Evolutionary conservation across 2,888 invertebrate genomes (phyloP), one percentile per base, ranked within the genome.

Genomic region (Emmelina monodactyla): DNA sequence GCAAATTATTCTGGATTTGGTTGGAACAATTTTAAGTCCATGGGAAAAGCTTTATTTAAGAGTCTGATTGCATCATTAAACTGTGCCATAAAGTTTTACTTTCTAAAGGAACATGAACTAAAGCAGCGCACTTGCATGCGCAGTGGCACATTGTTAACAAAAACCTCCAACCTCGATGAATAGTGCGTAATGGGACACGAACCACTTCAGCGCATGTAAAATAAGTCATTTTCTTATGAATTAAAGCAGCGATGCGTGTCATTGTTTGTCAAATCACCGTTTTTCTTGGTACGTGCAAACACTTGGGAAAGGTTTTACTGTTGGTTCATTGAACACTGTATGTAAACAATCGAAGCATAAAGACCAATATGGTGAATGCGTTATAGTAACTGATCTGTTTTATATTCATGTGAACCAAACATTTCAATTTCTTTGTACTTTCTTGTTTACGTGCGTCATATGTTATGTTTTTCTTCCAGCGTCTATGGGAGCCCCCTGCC

Each of bases 401-500:
- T 19, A 22, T 14, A n/a, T n/a, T n/a, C n/a, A n/a, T n/a, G n/a
- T n/a, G n/a, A n/a, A n/a, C n/a, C n/a, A n/a, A n/a, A n/a, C n/a
- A n/a, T n/a, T n/a, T n/a, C n/a, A n/a, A n/a, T n/a, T n/a, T n/a
- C n/a, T n/a, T n/a, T n/a, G n/a, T n/a, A n/a, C n/a, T n/a, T n/a
- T n/a, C n/a, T n/a, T n/a, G n/a, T n/a, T n/a, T n/a, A n/a, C n/a
- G n/a, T n/a, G n/a, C n/a, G n/a, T n/a, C n/a, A n/a, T n/a, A n/a
- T n/a, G n/a, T n/a, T n/a, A n/a, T n/a, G n/a, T n/a, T n/a, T n/a
- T n/a, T n/a, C n/a, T n/a, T 52, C 35, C 71, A 75, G 76, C 72
- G 54, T 57, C 65, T 37, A 54, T 84, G 62, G 86, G 86, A 50
- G 83, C 83, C 46, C 84, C 85, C 44, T 88, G 88, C 67, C 87